phyloP scores from a whole-genome alignment of 2,797 vertebrate genomes.

The Tolypeutes matacus region DNA sequence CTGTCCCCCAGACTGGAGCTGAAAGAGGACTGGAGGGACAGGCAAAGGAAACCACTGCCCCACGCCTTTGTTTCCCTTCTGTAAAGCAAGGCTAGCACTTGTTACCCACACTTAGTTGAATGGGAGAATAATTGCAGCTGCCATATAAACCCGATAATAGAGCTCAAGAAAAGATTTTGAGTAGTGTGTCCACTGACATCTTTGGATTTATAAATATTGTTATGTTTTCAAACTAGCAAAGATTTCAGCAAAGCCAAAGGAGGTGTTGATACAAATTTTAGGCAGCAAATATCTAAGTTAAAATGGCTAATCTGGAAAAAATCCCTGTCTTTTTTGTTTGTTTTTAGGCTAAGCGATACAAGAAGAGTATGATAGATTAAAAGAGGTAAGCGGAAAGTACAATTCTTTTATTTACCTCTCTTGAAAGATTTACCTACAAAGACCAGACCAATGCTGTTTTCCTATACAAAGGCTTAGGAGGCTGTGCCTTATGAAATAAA shows the following conservation, averaged over 20 bases:
- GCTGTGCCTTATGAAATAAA: neutral
- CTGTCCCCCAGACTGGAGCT: neutral
- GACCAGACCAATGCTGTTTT: neutral
- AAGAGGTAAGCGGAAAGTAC: neutral
- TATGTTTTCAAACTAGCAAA: slow-evolving; percentile 33
- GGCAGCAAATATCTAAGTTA: neutral
- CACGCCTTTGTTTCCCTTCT: neutral
- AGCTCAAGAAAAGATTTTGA: neutral
- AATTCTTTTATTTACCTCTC: neutral
- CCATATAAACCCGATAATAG: neutral
- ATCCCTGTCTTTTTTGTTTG: neutral
- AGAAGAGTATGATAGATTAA: neutral
- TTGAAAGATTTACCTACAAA: slow-evolving; percentile 21
- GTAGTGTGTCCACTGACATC: neutral
- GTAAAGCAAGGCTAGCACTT: neutral
- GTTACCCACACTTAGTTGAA: neutral
- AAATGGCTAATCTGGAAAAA: neutral
- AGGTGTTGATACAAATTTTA: neutral
- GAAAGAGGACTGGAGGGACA: neutral
- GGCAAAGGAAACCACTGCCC: neutral
- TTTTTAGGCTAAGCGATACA: neutral
- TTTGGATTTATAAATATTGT: neutral
- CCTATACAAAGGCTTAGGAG: neutral
- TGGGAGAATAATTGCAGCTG: neutral
- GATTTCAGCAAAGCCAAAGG: slow-evolving; percentile 20